Percentiles rank a stretch among this genome's conserved stretches.
phyloP scores from a whole-genome alignment of 1,140 invertebrate genomes.

The Macrostomum lignano region DNA sequence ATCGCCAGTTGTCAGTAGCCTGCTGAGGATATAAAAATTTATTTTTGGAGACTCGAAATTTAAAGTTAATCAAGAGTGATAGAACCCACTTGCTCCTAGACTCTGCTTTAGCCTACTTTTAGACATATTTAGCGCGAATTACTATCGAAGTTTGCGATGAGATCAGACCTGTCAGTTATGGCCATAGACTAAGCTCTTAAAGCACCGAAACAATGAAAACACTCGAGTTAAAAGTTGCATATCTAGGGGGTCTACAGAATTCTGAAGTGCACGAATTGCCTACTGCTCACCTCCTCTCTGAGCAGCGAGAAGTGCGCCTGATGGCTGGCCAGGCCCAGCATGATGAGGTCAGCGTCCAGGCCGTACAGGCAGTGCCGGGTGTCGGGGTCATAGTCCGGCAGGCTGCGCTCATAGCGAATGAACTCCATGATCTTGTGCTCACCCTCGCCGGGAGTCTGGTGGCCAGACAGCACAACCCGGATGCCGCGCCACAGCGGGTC shows the following conservation, averaged over 20 bases:
- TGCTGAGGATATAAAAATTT: too few species aligned
- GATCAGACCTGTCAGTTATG: slow-evolving; percentile 31
- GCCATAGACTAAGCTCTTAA: slow-evolving; percentile 1
- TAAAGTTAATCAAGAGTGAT: too few species aligned
- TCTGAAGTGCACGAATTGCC: slow-evolving; percentile 29
- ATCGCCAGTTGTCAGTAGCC: too few species aligned
- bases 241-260: slow-evolving; percentile 68
- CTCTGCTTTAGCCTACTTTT: slow-evolving; percentile 7
- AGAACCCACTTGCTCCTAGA: too few species aligned
- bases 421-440: slow-evolving; percentile 98
- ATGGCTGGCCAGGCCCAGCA: slow-evolving; percentile 65
- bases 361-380: slow-evolving; percentile 78
- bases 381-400: slow-evolving; percentile 51
- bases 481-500: slow-evolving; percentile 78
- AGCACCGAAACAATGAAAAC: slow-evolving; percentile 26
- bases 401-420: slow-evolving; percentile 52
- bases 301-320: slow-evolving; percentile 71
- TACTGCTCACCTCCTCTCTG: slow-evolving; percentile 46
- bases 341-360: slow-evolving; percentile 76
- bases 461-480: slow-evolving; percentile 70
- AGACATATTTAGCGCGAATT: slow-evolving; percentile 22
- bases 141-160: background rate
- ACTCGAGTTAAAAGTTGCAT: slow-evolving; percentile 72
- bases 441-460: slow-evolving; percentile 63
- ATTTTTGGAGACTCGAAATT: too few species aligned